Evolutionary conservation across 2,888 invertebrate species (phyloP).

Genomic region (Tetranychus truncatus): DNA sequence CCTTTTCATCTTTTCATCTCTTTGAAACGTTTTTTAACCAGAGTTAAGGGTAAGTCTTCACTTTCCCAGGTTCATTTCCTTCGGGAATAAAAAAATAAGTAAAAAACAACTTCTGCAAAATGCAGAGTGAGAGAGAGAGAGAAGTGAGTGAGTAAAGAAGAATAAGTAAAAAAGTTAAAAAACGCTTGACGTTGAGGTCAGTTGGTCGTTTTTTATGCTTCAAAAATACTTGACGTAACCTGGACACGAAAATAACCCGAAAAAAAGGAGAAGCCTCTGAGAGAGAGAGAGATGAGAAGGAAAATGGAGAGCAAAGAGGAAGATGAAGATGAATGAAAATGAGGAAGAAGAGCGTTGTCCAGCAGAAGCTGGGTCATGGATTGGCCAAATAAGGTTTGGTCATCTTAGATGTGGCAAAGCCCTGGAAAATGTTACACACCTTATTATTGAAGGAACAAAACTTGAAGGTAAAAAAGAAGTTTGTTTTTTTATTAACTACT

Average conservation of each 20-base stretch:
- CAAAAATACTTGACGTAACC: neutral
- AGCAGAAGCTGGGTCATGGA: neutral
- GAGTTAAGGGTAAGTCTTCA: neutral
- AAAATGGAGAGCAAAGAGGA: neutral
- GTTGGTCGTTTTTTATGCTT: neutral
- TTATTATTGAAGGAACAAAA: neutral
- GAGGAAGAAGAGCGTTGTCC: neutral
- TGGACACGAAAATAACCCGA: constrained; percentile 1
- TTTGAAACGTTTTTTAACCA: neutral
- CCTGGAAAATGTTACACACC: neutral
- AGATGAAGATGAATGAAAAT: neutral
- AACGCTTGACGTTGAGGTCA: constrained; percentile 1
- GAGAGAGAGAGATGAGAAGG: neutral
- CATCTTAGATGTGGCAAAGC: neutral
- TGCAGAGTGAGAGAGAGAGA: neutral
- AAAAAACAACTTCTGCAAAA: neutral
- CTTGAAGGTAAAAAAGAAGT: neutral
- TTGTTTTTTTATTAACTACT: neutral
- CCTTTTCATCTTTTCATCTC: neutral
- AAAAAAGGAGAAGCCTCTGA: neutral
- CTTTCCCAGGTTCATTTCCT: neutral
- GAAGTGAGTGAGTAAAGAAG: neutral
- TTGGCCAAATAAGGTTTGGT: neutral
- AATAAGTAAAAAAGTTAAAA: neutral
- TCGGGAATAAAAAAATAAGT: neutral